phyloP scores from a whole-genome alignment of 2,888 invertebrate genomes.

The Cephus runcator region DNA sequence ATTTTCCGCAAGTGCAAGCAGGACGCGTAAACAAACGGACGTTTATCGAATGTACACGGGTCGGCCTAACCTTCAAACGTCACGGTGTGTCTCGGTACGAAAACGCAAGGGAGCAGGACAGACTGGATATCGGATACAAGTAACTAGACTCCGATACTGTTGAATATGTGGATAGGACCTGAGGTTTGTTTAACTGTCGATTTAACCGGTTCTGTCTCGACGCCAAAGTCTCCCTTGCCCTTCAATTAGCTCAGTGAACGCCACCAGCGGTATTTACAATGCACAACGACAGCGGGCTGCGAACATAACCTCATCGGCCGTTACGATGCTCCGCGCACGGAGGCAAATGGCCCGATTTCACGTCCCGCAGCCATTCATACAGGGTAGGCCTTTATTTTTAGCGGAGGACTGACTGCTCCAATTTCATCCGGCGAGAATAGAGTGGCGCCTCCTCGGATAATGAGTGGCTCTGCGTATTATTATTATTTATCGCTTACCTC shows the following conservation, averaged over 20 bases:
- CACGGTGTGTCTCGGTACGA: no score
- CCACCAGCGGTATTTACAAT: neutral
- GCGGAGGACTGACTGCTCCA: neutral
- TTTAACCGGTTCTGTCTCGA: no score
- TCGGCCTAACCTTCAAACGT: no score
- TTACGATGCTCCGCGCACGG: neutral
- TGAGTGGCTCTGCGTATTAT: neutral
- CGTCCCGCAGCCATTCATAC: neutral
- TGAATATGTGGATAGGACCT: no score
- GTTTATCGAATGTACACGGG: no score
- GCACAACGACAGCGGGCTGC: neutral
- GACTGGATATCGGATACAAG: no score
- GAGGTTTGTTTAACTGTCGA: no score
- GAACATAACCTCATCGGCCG: neutral
- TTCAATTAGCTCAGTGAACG: neutral
- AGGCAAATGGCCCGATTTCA: neutral
- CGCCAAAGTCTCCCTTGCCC: no score
- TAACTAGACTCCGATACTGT: no score
- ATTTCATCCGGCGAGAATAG: conserved; percentile 4
- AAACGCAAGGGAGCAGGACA: no score
- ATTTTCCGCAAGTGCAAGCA: no score
- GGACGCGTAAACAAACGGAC: no score
- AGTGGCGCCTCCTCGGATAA: conserved; percentile 6
- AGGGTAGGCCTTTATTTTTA: neutral
- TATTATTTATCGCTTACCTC: neutral